These are phyloP conservation scores for Bufo gargarizans DNA, from an alignment of 2,113 vertebrate species.

Conservation along the genomic window DNA sequence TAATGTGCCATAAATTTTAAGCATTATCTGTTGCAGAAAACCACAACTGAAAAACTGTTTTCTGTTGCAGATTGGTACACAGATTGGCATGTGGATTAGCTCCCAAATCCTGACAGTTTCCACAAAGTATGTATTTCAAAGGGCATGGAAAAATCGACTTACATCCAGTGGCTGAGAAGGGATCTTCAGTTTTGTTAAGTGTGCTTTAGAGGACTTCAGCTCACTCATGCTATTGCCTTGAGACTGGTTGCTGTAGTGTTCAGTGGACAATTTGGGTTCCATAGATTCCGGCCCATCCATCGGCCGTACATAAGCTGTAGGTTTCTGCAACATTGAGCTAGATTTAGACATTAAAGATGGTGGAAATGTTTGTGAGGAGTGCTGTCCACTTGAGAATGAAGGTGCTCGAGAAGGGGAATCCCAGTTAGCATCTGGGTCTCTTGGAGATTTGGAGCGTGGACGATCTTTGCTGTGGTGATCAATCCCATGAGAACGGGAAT, in stretches of 20 bases:
- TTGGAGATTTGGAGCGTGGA: constrained; percentile 92
- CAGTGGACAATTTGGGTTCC: constrained; percentile 88
- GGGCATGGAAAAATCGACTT: constrained; percentile 60
- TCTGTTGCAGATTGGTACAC: too few species aligned
- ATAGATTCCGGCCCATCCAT: constrained; percentile 96
- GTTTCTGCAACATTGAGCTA: constrained; percentile 93
- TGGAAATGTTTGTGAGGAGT: constrained; percentile 90
- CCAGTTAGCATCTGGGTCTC: constrained; percentile 92
- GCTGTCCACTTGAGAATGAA: constrained; percentile 88
- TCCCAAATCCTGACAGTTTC: background rate
- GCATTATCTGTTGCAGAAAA: too few species aligned
- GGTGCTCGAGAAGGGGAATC: constrained; percentile 93
- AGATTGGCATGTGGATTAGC: too few species aligned
- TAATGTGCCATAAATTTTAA: too few species aligned
- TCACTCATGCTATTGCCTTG: constrained; percentile 85
- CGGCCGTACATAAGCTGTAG: constrained; percentile 95
- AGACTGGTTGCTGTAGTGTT: constrained; percentile 86
- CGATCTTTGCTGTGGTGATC: constrained; percentile 94
- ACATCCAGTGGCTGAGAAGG: constrained; percentile 94
- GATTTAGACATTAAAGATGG: constrained; percentile 95
- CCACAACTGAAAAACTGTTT: too few species aligned
- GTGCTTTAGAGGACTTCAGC: constrained; percentile 90
- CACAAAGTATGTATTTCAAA: background rate
- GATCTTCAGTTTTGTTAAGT: constrained; percentile 95
- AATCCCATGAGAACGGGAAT: constrained; percentile 81